phyloP scores from a whole-genome alignment of 1,140 invertebrate species.

The Stenopsyche tienmushanensis region DNA sequence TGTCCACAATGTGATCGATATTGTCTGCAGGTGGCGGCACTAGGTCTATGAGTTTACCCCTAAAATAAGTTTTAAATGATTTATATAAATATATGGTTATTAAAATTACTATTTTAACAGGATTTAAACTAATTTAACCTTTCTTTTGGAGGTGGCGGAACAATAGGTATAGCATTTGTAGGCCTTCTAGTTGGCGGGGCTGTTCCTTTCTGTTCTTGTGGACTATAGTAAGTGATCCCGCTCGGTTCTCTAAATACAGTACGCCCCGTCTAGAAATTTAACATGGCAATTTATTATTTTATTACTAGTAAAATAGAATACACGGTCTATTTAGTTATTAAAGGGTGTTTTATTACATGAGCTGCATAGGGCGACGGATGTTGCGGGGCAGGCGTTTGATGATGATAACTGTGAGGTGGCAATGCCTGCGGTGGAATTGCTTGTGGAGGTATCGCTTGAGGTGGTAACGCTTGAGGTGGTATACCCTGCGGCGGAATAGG shows the following conservation, averaged over 20 bases:
- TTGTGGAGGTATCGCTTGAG: slow-evolving; percentile 13
- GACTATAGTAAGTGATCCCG: slow-evolving; percentile 38
- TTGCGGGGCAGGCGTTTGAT: slow-evolving; percentile 8
- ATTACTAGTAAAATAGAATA: too few species aligned
- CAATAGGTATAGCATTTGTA: slow-evolving; percentile 52
- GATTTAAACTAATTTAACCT: slow-evolving; percentile 16
- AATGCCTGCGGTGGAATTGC: slow-evolving; percentile 39
- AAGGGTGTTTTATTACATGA: too few species aligned
- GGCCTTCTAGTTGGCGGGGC: slow-evolving; percentile 43
- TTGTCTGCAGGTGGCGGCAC: slow-evolving; percentile 51
- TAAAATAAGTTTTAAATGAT: slow-evolving; percentile 19
- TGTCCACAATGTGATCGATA: slow-evolving; percentile 62
- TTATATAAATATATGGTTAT: neutral
- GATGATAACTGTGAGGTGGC: slow-evolving; percentile 40
- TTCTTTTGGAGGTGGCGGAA: slow-evolving; percentile 46
- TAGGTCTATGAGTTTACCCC: slow-evolving; percentile 26
- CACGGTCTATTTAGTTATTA: too few species aligned
- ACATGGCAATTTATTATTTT: too few species aligned
- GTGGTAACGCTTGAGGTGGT: slow-evolving; percentile 25
- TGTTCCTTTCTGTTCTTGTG: slow-evolving; percentile 37
- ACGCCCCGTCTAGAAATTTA: slow-evolving; percentile 20
- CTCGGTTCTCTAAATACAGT: slow-evolving; percentile 35
- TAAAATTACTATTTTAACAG: neutral
- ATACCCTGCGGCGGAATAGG: slow-evolving; percentile 16
- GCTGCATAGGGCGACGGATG: slow-evolving; percentile 9